Conservation (phyloP, 2,113 vertebrate species). For the Girardinichthys multiradiatus region DNA sequence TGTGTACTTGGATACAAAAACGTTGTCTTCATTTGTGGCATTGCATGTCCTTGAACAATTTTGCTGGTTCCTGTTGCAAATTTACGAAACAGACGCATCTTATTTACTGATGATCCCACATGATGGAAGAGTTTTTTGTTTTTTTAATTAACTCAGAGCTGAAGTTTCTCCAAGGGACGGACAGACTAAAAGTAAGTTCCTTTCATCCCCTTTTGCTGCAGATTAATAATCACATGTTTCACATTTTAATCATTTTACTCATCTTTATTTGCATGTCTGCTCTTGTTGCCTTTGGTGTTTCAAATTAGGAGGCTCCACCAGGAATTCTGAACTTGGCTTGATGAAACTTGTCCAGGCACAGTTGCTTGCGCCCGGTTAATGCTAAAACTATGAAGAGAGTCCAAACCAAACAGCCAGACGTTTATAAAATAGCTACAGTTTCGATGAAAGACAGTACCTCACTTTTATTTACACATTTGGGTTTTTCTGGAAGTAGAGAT, state of each 20-base stretch:
- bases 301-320: background rate
- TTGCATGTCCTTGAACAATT: background rate
- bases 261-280: background rate
- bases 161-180: background rate
- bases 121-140: no score
- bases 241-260: background rate
- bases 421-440: no score
- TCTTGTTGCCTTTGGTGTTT: background rate
- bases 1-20: conserved; percentile 32
- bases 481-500: no score
- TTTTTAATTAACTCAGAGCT: background rate
- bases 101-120: background rate
- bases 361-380: background rate
- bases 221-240: background rate
- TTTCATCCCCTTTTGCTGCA: background rate
- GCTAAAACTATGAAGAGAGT: background rate
- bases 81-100: background rate
- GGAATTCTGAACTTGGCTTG: background rate
- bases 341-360: background rate
- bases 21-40: background rate
- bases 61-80: background rate
- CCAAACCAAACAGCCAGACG: background rate
- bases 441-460: no score
- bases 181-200: background rate
- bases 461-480: background rate